A percentile compares a stretch with the other conserved stretches of the same genome.
Conservation (phyloP, 1,140 invertebrate species). For the Nixonia krombeini region DNA sequence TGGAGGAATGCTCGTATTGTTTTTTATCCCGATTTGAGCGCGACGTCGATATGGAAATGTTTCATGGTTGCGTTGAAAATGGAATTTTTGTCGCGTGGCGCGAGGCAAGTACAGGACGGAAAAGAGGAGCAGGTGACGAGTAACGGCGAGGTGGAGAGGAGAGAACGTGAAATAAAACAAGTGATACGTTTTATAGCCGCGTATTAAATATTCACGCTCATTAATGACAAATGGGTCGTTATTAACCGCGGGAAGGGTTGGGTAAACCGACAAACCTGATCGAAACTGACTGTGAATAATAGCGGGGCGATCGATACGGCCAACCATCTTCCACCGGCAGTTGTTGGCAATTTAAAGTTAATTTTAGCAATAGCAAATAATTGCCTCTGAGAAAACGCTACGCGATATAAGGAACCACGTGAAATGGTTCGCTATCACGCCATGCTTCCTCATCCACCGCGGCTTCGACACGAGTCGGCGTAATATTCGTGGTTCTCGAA, state of each 20-base stretch:
- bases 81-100: too few species aligned
- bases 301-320: slow-evolving; percentile 16
- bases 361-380: slow-evolving; percentile 66
- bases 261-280: slow-evolving; percentile 29
- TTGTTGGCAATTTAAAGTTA: slow-evolving; percentile 58
- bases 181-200: slow-evolving; percentile 11
- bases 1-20: too few species aligned
- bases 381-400: slow-evolving; percentile 49
- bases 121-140: too few species aligned
- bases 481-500: slow-evolving; percentile 48
- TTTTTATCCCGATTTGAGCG: too few species aligned
- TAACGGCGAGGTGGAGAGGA: too few species aligned
- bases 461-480: slow-evolving; percentile 18
- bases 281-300: slow-evolving; percentile 49
- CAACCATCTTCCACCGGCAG: slow-evolving; percentile 19
- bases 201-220: not conserved
- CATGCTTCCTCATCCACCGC: slow-evolving; percentile 23
- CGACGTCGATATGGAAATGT: too few species aligned
- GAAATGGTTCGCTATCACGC: slow-evolving; percentile 59
- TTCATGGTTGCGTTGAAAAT: too few species aligned
- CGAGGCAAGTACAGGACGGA: too few species aligned
- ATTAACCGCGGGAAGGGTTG: slow-evolving; percentile 8
- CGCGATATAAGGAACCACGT: slow-evolving; percentile 40
- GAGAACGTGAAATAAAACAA: slow-evolving; percentile 19
- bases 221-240: slow-evolving; percentile 34